Conservation (phyloP, 2,888 invertebrate species). For the Meteorus colon region DNA sequence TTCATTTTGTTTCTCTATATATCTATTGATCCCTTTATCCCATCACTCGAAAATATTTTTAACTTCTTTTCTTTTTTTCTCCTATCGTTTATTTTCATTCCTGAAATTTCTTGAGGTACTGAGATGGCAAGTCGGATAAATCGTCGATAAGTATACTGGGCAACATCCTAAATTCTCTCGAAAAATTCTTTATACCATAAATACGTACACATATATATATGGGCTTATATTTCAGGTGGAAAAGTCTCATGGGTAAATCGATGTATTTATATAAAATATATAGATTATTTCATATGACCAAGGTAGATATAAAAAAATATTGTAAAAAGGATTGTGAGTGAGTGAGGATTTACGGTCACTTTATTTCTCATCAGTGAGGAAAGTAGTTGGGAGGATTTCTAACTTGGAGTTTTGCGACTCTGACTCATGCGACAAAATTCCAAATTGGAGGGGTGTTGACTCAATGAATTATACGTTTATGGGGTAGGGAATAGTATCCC, state of each 20-base stretch:
- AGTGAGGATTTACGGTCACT: conserved; percentile 64
- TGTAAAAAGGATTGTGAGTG: conserved; percentile 25
- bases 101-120: conserved; percentile 52
- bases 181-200: conserved; percentile 39
- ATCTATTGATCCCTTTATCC: background rate
- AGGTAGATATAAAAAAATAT: conserved; percentile 21
- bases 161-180: conserved; percentile 60
- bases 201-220: background rate
- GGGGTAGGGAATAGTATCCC: background rate
- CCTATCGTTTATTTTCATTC: background rate
- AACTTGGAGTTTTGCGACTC: conserved; percentile 29
- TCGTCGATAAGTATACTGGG: conserved; percentile 58
- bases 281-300: conserved; percentile 35
- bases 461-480: conserved; percentile 26
- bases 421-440: conserved; percentile 6
- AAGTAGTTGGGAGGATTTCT: conserved; percentile 47
- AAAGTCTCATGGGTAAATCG: background rate
- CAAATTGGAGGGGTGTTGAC: conserved; percentile 28
- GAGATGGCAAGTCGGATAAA: conserved; percentile 59
- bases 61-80: background rate
- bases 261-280: conserved; percentile 1
- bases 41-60: background rate
- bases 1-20: background rate
- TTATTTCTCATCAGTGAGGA: conserved; percentile 64
- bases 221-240: background rate